These are phyloP conservation scores for Scopus umbretta DNA, from an alignment of 2,113 vertebrate species.

Conservation along the genomic window DNA sequence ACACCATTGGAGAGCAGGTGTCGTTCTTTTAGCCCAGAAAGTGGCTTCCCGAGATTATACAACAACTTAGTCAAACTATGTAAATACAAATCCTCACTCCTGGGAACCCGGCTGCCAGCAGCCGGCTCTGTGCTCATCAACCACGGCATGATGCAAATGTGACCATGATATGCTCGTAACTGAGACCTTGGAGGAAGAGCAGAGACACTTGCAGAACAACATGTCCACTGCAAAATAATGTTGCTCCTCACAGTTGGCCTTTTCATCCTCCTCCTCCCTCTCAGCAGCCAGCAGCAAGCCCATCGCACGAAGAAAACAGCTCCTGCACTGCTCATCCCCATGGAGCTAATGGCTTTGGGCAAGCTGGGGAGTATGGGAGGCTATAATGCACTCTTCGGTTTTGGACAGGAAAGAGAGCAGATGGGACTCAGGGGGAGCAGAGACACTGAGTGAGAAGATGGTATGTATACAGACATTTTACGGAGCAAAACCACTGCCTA, in stretches of 20 bases:
- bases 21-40: not conserved
- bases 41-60: not conserved
- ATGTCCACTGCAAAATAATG: not conserved
- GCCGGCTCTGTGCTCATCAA: not conserved
- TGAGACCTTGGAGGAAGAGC: not conserved
- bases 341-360: not conserved
- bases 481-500: not conserved
- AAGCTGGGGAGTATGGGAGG: not conserved
- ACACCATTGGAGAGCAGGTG: not conserved
- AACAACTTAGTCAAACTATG: not conserved
- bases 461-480: not conserved
- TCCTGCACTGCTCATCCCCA: rapidly evolving
- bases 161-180: not conserved
- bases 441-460: not conserved
- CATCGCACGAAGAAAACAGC: rapidly evolving
- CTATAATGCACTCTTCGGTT: rapidly evolving
- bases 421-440: not conserved
- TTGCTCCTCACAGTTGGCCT: not conserved
- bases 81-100: not conserved
- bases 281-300: not conserved
- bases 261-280: not conserved
- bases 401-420: not conserved
- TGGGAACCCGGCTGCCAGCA: not conserved
- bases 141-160: not conserved
- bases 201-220: not conserved